Percentiles rank a stretch among this genome's conserved stretches.
phyloP scores from a whole-genome alignment of 2,113 vertebrate genomes.

The Hylia prasina region DNA sequence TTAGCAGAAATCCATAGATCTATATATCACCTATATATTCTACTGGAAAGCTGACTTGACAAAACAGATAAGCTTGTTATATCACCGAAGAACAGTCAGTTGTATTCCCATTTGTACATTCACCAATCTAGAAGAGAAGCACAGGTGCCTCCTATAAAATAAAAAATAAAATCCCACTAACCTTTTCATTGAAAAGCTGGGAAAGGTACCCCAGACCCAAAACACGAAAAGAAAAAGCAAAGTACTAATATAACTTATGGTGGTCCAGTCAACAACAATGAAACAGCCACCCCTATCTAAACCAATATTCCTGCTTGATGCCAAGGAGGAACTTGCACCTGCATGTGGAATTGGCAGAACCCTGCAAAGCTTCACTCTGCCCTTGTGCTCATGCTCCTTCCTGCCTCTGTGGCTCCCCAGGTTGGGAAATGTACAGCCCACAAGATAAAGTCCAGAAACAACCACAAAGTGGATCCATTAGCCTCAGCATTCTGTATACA shows the following conservation, averaged over 20 bases:
- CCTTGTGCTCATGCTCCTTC: not conserved
- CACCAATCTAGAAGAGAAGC: not conserved
- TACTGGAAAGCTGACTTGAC: not conserved
- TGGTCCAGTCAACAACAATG: not conserved
- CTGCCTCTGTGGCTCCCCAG: not conserved
- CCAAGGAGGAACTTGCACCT: not conserved
- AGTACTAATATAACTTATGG: not conserved
- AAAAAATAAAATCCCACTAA: not conserved
- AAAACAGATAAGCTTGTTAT: not conserved
- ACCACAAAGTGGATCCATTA: not conserved
- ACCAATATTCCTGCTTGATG: not conserved
- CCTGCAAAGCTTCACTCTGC: not conserved
- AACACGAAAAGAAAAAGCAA: not conserved
- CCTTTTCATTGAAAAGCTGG: not conserved
- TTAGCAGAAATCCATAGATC: not conserved
- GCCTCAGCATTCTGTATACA: not conserved
- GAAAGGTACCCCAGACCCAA: not conserved
- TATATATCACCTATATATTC: not conserved
- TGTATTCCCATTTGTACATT: not conserved
- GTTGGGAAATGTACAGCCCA: rapidly evolving
- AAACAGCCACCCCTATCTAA: not conserved
- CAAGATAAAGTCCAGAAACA: not conserved
- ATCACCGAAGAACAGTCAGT: not conserved
- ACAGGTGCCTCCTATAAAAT: not conserved
- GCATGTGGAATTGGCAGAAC: not conserved